Base-by-base conservation (phyloP, 2,113 vertebrate genomes). In the Zosterops lateralis region DNA sequence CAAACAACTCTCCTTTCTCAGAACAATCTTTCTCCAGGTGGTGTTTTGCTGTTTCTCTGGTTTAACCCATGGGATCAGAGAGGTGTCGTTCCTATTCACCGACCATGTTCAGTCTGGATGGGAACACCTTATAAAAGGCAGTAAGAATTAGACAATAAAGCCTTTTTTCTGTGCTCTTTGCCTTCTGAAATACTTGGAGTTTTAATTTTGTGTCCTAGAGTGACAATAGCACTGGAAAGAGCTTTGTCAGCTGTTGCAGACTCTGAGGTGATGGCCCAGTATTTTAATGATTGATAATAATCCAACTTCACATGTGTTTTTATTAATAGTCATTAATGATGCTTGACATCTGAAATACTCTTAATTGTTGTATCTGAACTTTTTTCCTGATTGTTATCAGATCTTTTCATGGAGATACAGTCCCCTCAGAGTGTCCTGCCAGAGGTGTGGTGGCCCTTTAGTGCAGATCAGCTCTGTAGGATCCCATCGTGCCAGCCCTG, bases 381-480 rank as follows among this genome's bases (percentile, higher is more conserved):
- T n/a, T 54, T 57, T 57, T 21, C 54, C 20, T 57, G 32, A 57
- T 57, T 57, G 32, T n/a, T 57, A 8, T 21, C 54, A 56, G 31
- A 22, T 12, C 32, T 57, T 14, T 20, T n/a, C 20, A n/a, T n/a
- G 12, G 13, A 57, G 54, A 5, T 9, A 14, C 20, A 21, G 5
- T 57, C 11, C 11, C 54, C 54, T 31, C 29, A 31, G 31, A 22
- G 19, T 17, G 60, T 40, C 56, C 74, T 75, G 1, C 1, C 50
- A 57, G 34, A 53, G 38, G 12, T 6, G 13, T 7, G 34, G 48
- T 26, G 48, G 29, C 19, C 47, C 53, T 51, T 54, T 1, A 26
- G 80, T 1, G 31, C 38, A 40, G 48, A 17, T 42, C n/a, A 7
- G 64, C 40, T 67, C 54, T 1, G 2, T 0, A 54, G 44, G 42